phyloP scores from a whole-genome alignment of 1,140 invertebrate genomes.

The Propsilocerus akamusi region DNA sequence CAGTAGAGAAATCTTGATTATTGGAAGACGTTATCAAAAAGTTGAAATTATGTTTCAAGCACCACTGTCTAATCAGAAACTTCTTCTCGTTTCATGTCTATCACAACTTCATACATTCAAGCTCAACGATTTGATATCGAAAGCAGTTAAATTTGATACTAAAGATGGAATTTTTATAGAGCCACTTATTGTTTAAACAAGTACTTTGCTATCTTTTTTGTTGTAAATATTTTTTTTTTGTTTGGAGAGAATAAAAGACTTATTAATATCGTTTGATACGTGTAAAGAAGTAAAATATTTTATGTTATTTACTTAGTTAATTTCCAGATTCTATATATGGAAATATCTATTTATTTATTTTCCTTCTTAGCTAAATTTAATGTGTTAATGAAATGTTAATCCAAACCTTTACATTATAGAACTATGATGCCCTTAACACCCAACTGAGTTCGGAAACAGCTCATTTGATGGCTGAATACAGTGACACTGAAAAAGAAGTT shows the following conservation, averaged over 20 bases:
- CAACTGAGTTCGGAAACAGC: conserved; percentile 3
- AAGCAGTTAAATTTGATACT: neutral
- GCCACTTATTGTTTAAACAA: neutral
- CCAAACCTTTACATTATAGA: neutral
- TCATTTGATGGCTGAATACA: neutral
- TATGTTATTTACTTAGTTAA: neutral
- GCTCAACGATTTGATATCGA: neutral
- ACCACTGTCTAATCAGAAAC: neutral
- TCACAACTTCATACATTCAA: neutral
- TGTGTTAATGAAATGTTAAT: neutral
- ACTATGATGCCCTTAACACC: conserved; percentile 1
- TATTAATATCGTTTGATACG: neutral
- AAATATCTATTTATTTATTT: neutral
- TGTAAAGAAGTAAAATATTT: neutral
- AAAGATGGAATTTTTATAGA: conserved; percentile 1
- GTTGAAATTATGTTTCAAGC: conserved; percentile 1
- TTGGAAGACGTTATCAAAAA: neutral
- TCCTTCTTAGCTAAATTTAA: neutral
- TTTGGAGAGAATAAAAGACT: neutral
- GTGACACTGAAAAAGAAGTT: conserved; percentile 5
- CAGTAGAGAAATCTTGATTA: neutral
- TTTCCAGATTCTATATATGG: neutral
- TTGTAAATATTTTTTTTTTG: neutral
- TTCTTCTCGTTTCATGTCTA: neutral
- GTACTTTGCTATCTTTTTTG: neutral